Evolutionary conservation across 2,888 invertebrate species (phyloP).

Genomic region (Opisthograptis luteolata): DNA sequence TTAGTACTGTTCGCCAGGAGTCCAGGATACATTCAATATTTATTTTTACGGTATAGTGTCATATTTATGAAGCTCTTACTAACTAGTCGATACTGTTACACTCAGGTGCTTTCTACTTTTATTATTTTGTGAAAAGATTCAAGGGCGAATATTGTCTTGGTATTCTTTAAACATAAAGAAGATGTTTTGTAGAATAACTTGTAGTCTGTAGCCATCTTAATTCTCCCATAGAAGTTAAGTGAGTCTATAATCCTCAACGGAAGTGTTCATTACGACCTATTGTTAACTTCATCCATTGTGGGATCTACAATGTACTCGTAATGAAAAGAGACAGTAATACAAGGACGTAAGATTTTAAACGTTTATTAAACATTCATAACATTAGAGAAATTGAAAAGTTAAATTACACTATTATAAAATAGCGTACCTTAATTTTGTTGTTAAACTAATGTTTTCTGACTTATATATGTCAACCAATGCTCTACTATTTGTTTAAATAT

Average conservation of each 20-base stretch:
- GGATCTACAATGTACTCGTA: conserved; percentile 49
- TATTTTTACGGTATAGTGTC: conserved; percentile 56
- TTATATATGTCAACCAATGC: no score
- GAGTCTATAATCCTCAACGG: conserved; percentile 29
- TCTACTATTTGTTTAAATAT: no score
- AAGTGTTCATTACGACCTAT: conserved; percentile 55
- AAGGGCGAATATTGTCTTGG: no score
- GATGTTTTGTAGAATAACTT: not conserved
- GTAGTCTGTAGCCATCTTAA: conserved; percentile 2
- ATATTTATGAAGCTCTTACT: conserved; percentile 55
- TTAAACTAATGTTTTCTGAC: no score
- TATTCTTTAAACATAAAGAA: no score
- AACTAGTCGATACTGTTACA: conserved; percentile 35
- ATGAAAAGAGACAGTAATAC: conserved; percentile 42
- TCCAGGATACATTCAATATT: conserved; percentile 42
- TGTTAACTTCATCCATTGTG: conserved; percentile 54
- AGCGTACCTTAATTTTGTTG: no score
- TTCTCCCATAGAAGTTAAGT: conserved; percentile 15
- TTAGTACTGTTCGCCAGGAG: conserved; percentile 36
- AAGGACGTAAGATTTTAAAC: conserved; percentile 31
- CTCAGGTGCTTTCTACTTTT: conserved; percentile 7
- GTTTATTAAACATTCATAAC: conserved; percentile 11
- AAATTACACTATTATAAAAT: no score
- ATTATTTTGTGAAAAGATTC: conserved; percentile 6
- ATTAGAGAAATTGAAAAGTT: no score